Evolutionary conservation across 1,140 invertebrate genomes (phyloP).

Genomic region (Lerema accius): DNA sequence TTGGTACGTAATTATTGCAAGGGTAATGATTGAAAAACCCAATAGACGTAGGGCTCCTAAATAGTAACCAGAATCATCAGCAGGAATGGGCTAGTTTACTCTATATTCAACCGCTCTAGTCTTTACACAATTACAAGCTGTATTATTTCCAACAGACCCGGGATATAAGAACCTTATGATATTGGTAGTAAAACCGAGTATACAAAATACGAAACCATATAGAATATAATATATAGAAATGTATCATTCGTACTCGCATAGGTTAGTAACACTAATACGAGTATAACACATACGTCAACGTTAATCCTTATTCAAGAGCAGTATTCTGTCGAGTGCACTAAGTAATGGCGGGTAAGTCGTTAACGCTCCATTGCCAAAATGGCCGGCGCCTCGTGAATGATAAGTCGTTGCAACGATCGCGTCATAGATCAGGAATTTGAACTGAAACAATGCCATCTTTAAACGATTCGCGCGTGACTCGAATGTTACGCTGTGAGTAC

Average conservation of each 20-base stretch:
- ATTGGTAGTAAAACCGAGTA: no score
- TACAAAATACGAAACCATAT: no score
- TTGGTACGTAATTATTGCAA: conserved; percentile 14
- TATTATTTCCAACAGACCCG: no score
- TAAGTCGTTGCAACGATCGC: conserved; percentile 57
- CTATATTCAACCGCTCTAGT: no score
- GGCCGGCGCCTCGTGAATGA: conserved; percentile 44
- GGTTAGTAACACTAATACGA: no score
- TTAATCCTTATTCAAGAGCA: background rate
- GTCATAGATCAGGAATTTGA: conserved; percentile 71
- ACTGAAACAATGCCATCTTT: conserved; percentile 74
- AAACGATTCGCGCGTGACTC: conserved; percentile 58
- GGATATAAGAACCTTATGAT: no score
- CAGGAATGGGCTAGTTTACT: no score
- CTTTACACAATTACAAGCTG: no score
- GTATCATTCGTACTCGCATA: no score
- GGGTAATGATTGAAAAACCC: background rate
- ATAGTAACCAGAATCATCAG: no score
- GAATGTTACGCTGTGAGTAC: conserved; percentile 46
- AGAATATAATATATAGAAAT: no score
- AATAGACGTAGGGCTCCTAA: no score
- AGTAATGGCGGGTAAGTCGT: conserved; percentile 16
- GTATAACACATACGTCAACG: background rate
- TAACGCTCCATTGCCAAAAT: conserved; percentile 48
- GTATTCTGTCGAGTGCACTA: conserved; percentile 5